Conservation (phyloP, 1,140 invertebrate genomes). For the Macrobrachium nipponense region DNA sequence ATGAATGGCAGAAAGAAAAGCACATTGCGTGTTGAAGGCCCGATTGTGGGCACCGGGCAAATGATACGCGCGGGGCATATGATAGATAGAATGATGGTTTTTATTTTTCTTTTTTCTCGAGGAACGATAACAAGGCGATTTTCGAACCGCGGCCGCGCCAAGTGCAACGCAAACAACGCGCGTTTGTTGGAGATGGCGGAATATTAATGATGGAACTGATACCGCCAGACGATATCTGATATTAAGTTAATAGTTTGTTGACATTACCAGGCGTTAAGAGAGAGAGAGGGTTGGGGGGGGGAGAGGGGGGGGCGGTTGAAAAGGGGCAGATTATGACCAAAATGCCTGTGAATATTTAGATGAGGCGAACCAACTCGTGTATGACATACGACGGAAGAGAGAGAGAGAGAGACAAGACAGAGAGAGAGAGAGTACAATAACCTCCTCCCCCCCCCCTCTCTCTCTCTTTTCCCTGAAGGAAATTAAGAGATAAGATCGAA, state of each 20-base stretch:
- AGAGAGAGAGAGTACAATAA: background rate
- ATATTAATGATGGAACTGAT: slow-evolving; percentile 48
- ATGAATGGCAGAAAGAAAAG: too few species aligned
- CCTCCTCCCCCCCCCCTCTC: too few species aligned
- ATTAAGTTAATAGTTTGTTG: slow-evolving; percentile 44
- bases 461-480: too few species aligned
- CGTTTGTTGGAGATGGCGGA: slow-evolving; percentile 16
- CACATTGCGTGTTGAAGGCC: too few species aligned
- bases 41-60: too few species aligned
- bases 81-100: background rate
- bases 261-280: slow-evolving; percentile 11
- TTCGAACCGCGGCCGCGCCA: background rate
- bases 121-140: slow-evolving; percentile 12
- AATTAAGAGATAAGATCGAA: background rate
- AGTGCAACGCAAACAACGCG: slow-evolving; percentile 16
- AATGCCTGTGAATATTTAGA: background rate
- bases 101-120: background rate
- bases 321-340: background rate
- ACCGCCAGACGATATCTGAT: slow-evolving; percentile 22
- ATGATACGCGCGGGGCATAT: background rate
- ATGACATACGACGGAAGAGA: background rate
- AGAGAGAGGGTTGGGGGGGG: background rate
- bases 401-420: background rate
- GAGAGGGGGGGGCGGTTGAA: background rate
- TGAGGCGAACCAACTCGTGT: background rate